Base-by-base conservation (phyloP, 2,113 vertebrate species). In the Thryonomys swinderianus region DNA sequence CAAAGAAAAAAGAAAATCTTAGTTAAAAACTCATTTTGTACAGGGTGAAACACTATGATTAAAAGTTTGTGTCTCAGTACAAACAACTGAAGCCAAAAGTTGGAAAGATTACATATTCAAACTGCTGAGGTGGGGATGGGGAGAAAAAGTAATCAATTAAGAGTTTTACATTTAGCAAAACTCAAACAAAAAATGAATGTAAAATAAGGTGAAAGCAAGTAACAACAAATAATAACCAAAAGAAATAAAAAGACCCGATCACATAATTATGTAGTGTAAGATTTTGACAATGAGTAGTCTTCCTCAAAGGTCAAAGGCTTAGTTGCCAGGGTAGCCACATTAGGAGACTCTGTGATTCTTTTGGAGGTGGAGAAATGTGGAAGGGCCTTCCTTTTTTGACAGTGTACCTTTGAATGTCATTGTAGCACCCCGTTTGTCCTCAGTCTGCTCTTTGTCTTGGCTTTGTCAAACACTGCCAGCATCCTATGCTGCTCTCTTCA, bases 151-250 rank as follows among this genome's bases (percentile, higher is more conserved):
- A 69, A 69, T 42, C 5, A 81, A 64, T 81, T 5, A 64, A 76
- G 34, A 76, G 53, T 66, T 76, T 85, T 92, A 66, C 64, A 76
- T 76, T 57, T 51, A 88, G 45, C 23, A 93, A 95, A 94, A 74
- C 23, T 82, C 66, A 93, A 16, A 93, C 34, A 91, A 71, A n/a
- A 88, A 87, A 45, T 92, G 42, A 91, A 94, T 7, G 11, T 88
- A 74, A 90, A 91, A 62, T 76, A 71, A 78, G 2, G 20, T 61
- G 23, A 93, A 66, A 71, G 53, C 12, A 93, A 88, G 88, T 94
- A 37, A 69, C 27, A 95, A 42, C 34, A 90, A 90, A 78, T 27
- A 42, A 25, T 45, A 74, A 74, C 42, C 18, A 7, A 81, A 71
- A 80, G 30, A 87, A 84, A 78, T 61, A 55, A 71, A 27, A 69